Evolutionary conservation across 2,797 vertebrate species (phyloP).

Genomic region (Crax fasciolata): DNA sequence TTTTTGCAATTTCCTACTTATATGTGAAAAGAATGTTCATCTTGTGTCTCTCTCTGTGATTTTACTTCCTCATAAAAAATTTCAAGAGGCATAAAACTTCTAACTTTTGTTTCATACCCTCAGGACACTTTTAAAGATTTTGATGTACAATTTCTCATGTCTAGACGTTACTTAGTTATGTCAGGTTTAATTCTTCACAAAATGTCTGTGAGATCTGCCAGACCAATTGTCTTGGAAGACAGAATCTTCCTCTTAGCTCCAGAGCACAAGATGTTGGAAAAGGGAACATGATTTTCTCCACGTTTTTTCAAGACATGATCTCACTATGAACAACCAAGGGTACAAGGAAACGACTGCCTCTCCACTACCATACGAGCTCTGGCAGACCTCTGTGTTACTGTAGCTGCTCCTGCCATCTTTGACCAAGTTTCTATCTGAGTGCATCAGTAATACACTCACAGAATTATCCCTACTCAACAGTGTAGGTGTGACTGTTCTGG

Average conservation of each 20-base stretch:
- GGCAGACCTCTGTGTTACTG: neutral
- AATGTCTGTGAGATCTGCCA: neutral
- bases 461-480: neutral
- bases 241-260: neutral
- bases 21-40: neutral
- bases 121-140: constrained; percentile 25
- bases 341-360: neutral
- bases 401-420: neutral
- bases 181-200: constrained; percentile 27
- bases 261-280: neutral
- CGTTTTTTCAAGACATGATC: neutral
- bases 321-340: neutral
- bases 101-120: neutral
- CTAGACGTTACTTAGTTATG: constrained; percentile 42
- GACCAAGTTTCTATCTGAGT: neutral
- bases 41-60: neutral
- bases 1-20: neutral
- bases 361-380: neutral
- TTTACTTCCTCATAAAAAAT: neutral
- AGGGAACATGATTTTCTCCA: neutral
- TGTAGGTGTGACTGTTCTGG: neutral
- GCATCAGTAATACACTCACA: neutral
- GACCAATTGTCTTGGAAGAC: neutral
- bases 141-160: neutral
- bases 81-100: neutral